Percentiles rank a stretch among this genome's conserved stretches.
Conservation (phyloP, 2,797 vertebrate species). For the Tragopan temminckii region DNA sequence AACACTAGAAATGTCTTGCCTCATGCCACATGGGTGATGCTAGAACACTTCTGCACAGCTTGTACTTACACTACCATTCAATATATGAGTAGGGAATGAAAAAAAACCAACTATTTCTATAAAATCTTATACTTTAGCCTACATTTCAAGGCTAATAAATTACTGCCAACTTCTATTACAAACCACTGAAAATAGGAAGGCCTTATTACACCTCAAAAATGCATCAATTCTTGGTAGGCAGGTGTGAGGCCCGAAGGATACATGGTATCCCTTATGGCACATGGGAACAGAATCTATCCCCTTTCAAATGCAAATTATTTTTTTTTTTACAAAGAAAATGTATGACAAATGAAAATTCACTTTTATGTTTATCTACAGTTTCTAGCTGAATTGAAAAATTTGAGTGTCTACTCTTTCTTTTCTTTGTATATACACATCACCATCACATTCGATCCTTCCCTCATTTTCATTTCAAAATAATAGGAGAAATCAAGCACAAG, state of each 20-base stretch:
- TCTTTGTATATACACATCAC: not conserved
- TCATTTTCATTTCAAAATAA: slow-evolving; percentile 12
- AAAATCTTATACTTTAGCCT: not conserved
- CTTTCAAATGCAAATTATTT: not conserved
- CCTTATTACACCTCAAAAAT: not conserved
- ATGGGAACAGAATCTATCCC: not conserved
- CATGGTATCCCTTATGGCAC: not conserved
- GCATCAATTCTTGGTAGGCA: not conserved
- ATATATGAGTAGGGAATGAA: not conserved
- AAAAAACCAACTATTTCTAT: not conserved
- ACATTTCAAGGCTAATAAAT: not conserved
- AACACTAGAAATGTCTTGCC: not conserved
- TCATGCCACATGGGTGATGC: not conserved
- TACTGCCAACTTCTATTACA: not conserved
- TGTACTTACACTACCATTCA: not conserved
- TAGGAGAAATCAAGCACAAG: slow-evolving; percentile 11
- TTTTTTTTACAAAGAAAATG: not conserved
- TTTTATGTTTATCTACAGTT: not conserved
- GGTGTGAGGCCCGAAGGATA: not conserved
- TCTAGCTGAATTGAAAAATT: not conserved
- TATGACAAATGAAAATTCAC: not conserved
- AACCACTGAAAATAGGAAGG: not conserved
- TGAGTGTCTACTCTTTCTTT: not conserved
- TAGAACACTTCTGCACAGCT: not conserved
- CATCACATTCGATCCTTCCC: not conserved